Conservation (phyloP, 2,888 invertebrate species). For the Pecten maximus region DNA sequence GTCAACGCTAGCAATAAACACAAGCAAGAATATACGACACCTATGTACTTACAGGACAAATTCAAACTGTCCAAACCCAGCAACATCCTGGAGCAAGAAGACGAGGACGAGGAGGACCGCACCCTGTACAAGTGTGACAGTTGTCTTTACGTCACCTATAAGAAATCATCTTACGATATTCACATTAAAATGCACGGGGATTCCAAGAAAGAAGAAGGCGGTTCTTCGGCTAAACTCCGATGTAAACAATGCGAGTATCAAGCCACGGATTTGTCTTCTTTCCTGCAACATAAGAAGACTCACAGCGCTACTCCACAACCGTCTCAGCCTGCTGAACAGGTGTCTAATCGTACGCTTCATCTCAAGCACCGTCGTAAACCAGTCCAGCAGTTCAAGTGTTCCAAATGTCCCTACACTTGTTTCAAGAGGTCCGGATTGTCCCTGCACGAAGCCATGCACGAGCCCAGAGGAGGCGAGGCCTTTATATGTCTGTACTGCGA, state of each 20-base stretch:
- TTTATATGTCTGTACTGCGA: slow-evolving; percentile 75
- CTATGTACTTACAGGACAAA: slow-evolving; percentile 44
- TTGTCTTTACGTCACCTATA: slow-evolving; percentile 73
- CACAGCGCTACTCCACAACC: slow-evolving; percentile 58
- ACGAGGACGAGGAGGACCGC: slow-evolving; percentile 59
- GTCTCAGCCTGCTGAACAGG: slow-evolving; percentile 57
- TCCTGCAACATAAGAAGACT: slow-evolving; percentile 76
- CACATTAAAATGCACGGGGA: slow-evolving; percentile 73
- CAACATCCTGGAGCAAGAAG: slow-evolving; percentile 53
- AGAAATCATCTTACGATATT: slow-evolving; percentile 68
- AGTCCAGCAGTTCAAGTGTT: slow-evolving; percentile 74
- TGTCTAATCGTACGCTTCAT: slow-evolving; percentile 67
- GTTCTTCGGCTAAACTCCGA: slow-evolving; percentile 65
- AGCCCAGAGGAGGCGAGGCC: slow-evolving; percentile 65
- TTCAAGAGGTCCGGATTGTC: slow-evolving; percentile 69
- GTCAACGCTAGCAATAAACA: slow-evolving; percentile 34
- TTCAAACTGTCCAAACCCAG: slow-evolving; percentile 50
- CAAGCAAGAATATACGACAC: slow-evolving; percentile 30
- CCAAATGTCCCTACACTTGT: slow-evolving; percentile 76
- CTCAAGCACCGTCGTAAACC: slow-evolving; percentile 73
- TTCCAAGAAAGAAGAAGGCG: slow-evolving; percentile 50
- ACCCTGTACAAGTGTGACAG: slow-evolving; percentile 71
- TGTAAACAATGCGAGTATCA: slow-evolving; percentile 77
- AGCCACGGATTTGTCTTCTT: slow-evolving; percentile 74
- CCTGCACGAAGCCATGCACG: slow-evolving; percentile 73